A percentile compares a stretch with the other conserved stretches of the same genome.
phyloP scores from a whole-genome alignment of 1,140 invertebrate species.

The Teleogryllus occipitalis region DNA sequence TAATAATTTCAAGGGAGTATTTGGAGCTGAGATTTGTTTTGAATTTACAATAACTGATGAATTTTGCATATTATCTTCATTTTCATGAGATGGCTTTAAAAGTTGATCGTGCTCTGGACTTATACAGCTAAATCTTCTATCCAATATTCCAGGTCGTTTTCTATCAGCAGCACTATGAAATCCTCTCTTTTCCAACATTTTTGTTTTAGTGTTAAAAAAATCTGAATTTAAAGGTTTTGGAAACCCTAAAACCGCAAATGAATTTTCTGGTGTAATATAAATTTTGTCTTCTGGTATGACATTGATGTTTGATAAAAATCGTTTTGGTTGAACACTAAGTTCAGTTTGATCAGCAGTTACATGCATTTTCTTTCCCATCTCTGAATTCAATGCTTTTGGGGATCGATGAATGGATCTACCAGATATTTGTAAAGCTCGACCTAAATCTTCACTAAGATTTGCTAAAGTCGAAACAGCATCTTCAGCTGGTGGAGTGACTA shows the following conservation, averaged over 20 bases:
- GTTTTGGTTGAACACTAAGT: neutral
- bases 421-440: neutral
- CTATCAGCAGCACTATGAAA: conserved; percentile 8
- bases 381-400: neutral
- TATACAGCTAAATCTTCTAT: neutral
- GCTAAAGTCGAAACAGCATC: too few species aligned
- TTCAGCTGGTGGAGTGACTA: neutral
- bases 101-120: neutral
- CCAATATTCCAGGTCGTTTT: neutral
- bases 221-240: neutral
- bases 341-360: neutral
- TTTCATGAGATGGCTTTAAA: neutral
- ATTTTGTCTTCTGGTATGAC: neutral
- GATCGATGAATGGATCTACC: neutral
- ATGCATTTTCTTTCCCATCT: neutral
- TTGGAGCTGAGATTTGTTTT: neutral
- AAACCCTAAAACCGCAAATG: neutral
- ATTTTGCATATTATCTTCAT: neutral
- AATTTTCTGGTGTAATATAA: neutral
- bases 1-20: neutral
- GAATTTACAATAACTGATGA: neutral
- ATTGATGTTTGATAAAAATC: neutral
- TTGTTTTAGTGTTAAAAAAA: neutral
- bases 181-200: neutral
- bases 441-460: too few species aligned